phyloP scores from a whole-genome alignment of 2,888 invertebrate genomes.

The Ecdyonurus torrentis region DNA sequence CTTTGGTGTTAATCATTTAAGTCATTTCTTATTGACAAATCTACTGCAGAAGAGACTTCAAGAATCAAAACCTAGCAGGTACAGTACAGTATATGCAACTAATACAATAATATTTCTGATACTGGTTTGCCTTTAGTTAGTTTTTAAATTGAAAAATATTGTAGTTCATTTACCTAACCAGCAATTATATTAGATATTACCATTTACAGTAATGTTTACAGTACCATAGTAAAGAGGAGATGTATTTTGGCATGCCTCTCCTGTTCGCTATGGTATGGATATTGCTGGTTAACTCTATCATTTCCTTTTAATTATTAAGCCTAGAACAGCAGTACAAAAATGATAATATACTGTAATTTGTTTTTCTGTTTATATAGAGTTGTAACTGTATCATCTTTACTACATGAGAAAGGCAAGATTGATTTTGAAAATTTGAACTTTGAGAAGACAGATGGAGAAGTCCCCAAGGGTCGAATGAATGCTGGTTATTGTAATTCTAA shows the following conservation, averaged over 20 bases:
- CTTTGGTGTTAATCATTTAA: slow-evolving; percentile 67
- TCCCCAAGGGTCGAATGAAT: slow-evolving; percentile 28
- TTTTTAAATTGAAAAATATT: too few relatives aligned
- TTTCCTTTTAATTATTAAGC: too few relatives aligned
- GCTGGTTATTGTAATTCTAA: slow-evolving; percentile 60
- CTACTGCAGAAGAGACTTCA: slow-evolving; percentile 50
- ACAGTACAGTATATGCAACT: background rate
- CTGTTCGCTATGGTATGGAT: too few relatives aligned
- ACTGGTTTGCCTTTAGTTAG: too few relatives aligned
- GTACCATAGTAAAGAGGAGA: too few relatives aligned
- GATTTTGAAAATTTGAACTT: slow-evolving; percentile 49
- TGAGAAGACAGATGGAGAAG: slow-evolving; percentile 29
- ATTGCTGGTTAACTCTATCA: too few relatives aligned
- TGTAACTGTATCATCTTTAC: slow-evolving; percentile 50
- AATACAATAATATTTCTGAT: too few relatives aligned
- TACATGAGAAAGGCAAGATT: slow-evolving; percentile 51
- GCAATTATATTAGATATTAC: too few relatives aligned
- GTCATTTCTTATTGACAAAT: slow-evolving; percentile 73
- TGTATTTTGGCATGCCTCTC: too few relatives aligned
- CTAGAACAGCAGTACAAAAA: background rate
- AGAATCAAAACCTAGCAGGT: slow-evolving; percentile 46
- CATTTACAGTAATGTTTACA: too few relatives aligned
- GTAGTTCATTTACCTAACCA: background rate
- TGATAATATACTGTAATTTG: background rate
- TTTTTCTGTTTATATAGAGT: slow-evolving; percentile 30